Percentiles rank a stretch among this genome's conserved stretches.
These are phyloP conservation scores for Aphidius gifuensis DNA, from an alignment of 1,140 invertebrate species.

Conservation along the genomic window DNA sequence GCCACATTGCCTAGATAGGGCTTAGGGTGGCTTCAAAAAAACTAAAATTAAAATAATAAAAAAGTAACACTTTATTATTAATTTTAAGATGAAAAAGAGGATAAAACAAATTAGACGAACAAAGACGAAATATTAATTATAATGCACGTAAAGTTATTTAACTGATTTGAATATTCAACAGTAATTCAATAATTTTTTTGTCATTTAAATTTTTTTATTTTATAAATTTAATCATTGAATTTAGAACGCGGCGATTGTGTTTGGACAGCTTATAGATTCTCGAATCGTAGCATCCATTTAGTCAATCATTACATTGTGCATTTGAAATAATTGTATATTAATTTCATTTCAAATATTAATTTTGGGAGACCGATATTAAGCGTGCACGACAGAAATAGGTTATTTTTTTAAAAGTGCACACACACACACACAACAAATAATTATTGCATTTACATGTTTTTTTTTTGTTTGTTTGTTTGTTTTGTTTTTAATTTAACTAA, in stretches of 20 bases:
- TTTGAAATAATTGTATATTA: too few relatives aligned
- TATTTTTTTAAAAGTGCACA: too few relatives aligned
- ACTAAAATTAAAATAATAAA: too few relatives aligned
- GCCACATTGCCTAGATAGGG: constrained; percentile 45
- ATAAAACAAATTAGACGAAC: not conserved
- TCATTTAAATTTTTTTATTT: not conserved
- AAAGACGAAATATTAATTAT: constrained; percentile 3
- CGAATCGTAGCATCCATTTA: constrained; percentile 24
- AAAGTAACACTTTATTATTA: constrained; percentile 8
- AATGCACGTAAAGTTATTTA: not conserved
- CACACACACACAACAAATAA: too few relatives aligned
- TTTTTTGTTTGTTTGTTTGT: too few relatives aligned
- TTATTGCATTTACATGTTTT: too few relatives aligned
- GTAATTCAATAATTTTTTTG: not conserved
- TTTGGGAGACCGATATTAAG: constrained; percentile 16
- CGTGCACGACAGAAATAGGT: constrained; percentile 4
- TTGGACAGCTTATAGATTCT: constrained; percentile 25
- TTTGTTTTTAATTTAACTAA: not conserved
- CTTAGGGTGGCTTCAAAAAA: constrained; percentile 42
- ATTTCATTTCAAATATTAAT: too few relatives aligned
- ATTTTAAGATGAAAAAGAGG: constrained; percentile 22
- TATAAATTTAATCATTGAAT: constrained; percentile 13
- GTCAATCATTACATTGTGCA: not conserved
- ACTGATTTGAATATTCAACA: not conserved
- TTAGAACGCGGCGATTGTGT: constrained; percentile 17